Evolutionary conservation across 2,113 vertebrate genomes (phyloP).

Genomic region (Heliornis fulica): DNA sequence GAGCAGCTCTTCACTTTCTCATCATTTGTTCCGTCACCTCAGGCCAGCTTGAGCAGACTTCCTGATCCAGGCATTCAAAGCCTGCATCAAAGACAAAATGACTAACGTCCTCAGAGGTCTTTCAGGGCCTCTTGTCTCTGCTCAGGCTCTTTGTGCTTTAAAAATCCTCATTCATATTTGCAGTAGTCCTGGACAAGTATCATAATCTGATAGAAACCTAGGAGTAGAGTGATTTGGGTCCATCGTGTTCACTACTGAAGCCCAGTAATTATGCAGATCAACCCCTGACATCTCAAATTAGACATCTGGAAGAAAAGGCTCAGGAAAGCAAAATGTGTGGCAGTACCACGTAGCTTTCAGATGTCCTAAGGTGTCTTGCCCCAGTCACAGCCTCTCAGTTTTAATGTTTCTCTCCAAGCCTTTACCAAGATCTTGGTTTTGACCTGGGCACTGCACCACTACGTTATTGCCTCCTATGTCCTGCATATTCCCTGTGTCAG

Average conservation of each 20-base stretch:
- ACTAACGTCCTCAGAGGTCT: background rate
- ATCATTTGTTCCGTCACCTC: background rate
- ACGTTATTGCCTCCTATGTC: background rate
- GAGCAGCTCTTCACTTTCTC: slow-evolving; percentile 8
- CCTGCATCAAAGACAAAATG: background rate
- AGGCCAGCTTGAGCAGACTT: background rate
- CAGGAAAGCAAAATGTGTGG: background rate
- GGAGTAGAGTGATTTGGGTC: background rate
- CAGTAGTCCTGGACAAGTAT: background rate
- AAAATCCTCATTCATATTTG: background rate
- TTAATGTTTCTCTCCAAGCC: background rate
- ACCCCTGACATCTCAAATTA: background rate
- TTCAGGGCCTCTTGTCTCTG: background rate
- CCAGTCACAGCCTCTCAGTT: background rate
- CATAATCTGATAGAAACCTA: background rate
- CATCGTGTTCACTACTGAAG: accelerated
- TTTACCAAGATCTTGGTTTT: background rate
- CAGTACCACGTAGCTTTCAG: background rate
- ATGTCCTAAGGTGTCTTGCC: background rate
- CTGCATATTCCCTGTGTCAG: background rate
- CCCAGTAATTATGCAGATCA: background rate
- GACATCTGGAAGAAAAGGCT: background rate
- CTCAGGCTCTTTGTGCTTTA: background rate
- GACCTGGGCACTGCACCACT: background rate
- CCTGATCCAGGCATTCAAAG: background rate